Conservation (phyloP, 2,113 vertebrate species). For the Clinocottus analis region DNA sequence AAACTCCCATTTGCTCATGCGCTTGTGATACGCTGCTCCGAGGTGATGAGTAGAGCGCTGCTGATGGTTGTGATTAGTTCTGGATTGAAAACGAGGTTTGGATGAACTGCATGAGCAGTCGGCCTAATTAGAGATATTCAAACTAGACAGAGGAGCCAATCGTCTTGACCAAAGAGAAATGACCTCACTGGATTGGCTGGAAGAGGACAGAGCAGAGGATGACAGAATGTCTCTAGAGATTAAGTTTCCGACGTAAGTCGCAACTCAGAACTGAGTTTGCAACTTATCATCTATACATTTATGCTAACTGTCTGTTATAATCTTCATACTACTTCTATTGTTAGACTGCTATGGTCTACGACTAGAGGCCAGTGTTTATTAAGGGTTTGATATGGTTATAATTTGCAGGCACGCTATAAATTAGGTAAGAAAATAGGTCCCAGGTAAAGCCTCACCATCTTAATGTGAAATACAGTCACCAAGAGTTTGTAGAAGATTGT, state of each 20-base stretch:
- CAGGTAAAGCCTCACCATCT: not conserved
- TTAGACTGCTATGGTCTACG: not conserved
- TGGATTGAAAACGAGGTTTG: conserved; percentile 60
- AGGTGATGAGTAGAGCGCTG: conserved; percentile 47
- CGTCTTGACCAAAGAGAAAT: conserved; percentile 49
- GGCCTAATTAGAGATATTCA: conserved; percentile 66
- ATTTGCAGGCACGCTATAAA: not conserved
- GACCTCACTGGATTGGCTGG: conserved; percentile 49
- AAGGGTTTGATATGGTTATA: not conserved
- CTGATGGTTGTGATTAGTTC: conserved; percentile 77
- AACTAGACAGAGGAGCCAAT: conserved; percentile 51
- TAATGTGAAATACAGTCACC: not conserved
- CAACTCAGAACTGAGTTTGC: no score
- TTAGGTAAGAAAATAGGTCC: not conserved
- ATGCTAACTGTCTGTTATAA: not conserved
- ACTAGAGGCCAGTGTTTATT: not conserved
- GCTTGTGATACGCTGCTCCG: conserved; percentile 39
- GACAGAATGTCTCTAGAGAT: conserved; percentile 31
- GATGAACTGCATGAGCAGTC: conserved; percentile 55
- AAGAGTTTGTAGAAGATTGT: not conserved
- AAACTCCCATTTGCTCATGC: conserved; percentile 71
- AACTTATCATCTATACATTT: not conserved
- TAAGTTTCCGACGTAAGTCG: conserved; percentile 48
- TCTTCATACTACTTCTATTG: not conserved
- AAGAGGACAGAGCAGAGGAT: conserved; percentile 37